A percentile compares a stretch with the other conserved stretches of the same genome.
phyloP scores from a whole-genome alignment of 2,797 vertebrate genomes.

The Pangasius krempfi region DNA sequence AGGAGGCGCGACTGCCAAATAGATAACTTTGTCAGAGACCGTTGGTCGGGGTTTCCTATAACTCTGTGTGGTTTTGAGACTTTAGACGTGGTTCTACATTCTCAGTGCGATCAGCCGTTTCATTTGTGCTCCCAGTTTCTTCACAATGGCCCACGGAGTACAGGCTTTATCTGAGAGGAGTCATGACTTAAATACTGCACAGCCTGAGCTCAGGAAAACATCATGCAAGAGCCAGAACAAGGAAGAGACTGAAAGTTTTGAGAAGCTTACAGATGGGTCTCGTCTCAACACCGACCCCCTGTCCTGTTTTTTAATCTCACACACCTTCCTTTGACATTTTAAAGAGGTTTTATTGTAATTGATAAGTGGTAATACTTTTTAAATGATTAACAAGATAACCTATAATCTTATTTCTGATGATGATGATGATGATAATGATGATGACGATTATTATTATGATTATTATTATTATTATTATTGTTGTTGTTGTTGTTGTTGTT shows the following conservation, averaged over 20 bases:
- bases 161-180: conserved; percentile 70
- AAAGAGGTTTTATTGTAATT: neutral
- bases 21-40: conserved; percentile 79
- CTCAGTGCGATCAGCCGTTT: conserved; percentile 76
- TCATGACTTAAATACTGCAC: conserved; percentile 77
- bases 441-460: neutral
- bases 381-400: neutral
- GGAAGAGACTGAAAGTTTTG: conserved; percentile 65
- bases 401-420: neutral
- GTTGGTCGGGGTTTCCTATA: conserved; percentile 63
- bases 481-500: neutral
- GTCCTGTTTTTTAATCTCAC: neutral
- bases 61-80: conserved; percentile 68
- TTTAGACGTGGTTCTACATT: conserved; percentile 74
- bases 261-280: conserved; percentile 14
- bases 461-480: neutral
- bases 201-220: conserved; percentile 63
- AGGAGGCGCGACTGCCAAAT: conserved; percentile 82
- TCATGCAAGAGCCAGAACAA: conserved; percentile 82
- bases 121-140: conserved; percentile 61
- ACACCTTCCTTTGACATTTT: neutral
- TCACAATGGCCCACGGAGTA: conserved; percentile 67
- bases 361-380: neutral
- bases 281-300: conserved; percentile 3
- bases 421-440: no score